Evolutionary conservation across 2,113 vertebrate genomes (phyloP).

Genomic region (Uropsilus gracilis): DNA sequence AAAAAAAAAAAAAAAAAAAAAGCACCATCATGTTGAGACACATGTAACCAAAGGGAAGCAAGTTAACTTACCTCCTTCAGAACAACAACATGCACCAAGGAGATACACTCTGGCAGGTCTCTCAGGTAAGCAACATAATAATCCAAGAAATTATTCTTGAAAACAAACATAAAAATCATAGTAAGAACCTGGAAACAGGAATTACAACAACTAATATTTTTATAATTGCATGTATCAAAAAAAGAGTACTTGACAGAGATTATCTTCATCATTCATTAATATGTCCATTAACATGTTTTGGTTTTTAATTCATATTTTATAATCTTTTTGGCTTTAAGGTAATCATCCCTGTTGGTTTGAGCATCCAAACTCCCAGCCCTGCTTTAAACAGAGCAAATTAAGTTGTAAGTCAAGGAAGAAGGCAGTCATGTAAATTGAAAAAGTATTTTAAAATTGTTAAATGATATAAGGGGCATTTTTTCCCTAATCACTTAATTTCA

Average conservation of each 20-base stretch:
- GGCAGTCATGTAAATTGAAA: neutral
- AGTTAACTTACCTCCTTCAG: slow-evolving; percentile 86
- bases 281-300: neutral
- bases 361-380: neutral
- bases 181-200: slow-evolving; percentile 41
- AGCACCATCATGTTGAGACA: neutral
- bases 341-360: neutral
- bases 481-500: slow-evolving; percentile 2
- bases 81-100: slow-evolving; percentile 90
- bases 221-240: neutral
- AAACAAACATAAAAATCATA: slow-evolving; percentile 68
- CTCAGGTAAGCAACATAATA: slow-evolving; percentile 96
- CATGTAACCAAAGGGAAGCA: neutral
- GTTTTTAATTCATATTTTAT: neutral
- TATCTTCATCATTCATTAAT: neutral
- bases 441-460: slow-evolving; percentile 30
- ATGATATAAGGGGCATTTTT: slow-evolving; percentile 5
- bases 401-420: neutral
- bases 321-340: slow-evolving; percentile 20
- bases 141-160: slow-evolving; percentile 96
- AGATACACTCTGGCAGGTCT: slow-evolving; percentile 96
- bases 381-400: slow-evolving; percentile 30
- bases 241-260: slow-evolving; percentile 12
- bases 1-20: too few relatives aligned
- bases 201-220: neutral